These are phyloP conservation scores for Stenolophus ochropezus DNA, from an alignment of 2,888 invertebrate genomes.

Conservation along the genomic window DNA sequence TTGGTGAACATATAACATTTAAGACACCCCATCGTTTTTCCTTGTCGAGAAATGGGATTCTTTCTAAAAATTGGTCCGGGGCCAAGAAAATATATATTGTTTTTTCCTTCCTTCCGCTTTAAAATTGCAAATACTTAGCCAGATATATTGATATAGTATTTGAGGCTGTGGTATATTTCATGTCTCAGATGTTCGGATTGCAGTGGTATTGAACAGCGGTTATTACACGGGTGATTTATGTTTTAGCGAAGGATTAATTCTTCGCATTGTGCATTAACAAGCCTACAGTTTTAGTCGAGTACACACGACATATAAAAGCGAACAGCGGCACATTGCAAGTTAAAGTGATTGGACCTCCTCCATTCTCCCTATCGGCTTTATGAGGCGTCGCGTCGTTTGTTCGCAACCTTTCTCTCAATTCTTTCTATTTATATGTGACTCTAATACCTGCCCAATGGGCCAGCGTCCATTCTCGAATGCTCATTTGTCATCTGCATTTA, in stretches of 20 bases:
- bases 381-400: slow-evolving; percentile 71
- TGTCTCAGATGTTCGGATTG: slow-evolving; percentile 61
- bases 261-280: slow-evolving; percentile 52
- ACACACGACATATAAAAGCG: slow-evolving; percentile 59
- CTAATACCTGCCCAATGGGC: slow-evolving; percentile 65
- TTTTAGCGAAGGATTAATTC: slow-evolving; percentile 37
- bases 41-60: not conserved
- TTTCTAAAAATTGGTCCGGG: slow-evolving; percentile 70
- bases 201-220: slow-evolving; percentile 51
- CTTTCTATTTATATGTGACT: slow-evolving; percentile 64
- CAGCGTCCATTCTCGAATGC: slow-evolving; percentile 1
- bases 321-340: slow-evolving; percentile 62
- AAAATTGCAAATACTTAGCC: slow-evolving; percentile 59
- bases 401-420: slow-evolving; percentile 62
- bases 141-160: slow-evolving; percentile 60
- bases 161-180: slow-evolving; percentile 58
- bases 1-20: not conserved
- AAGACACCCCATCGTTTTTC: not conserved
- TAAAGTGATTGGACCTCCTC: slow-evolving; percentile 68
- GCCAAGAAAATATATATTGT: slow-evolving; percentile 71
- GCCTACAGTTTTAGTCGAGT: slow-evolving; percentile 23
- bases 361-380: slow-evolving; percentile 68
- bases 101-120: slow-evolving; percentile 59
- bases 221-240: slow-evolving; percentile 59
- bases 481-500: not conserved